A percentile compares a stretch with the other conserved stretches of the same genome.
Conservation (phyloP, 2,797 vertebrate species). For the Betta splendens region DNA sequence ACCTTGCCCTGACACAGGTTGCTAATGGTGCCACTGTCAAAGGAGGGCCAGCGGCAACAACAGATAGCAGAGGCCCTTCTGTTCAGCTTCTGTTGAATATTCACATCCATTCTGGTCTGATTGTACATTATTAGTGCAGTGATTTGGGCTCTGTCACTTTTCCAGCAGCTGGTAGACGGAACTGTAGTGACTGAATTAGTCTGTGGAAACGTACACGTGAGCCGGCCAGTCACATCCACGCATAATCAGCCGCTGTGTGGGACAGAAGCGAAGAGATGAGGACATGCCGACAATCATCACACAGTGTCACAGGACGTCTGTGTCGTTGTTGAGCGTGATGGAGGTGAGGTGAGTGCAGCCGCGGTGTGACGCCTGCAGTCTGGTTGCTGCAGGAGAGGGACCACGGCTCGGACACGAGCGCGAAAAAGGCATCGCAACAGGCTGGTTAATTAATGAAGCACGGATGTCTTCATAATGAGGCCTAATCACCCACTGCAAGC, state of each 20-base stretch:
- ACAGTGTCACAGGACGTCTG: conserved; percentile 28
- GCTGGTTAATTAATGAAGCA: conserved; percentile 88
- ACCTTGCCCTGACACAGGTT: conserved; percentile 88
- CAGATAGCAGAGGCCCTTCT: conserved; percentile 78
- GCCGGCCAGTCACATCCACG: conserved; percentile 9
- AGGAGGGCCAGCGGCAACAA: conserved; percentile 72
- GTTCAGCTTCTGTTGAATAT: conserved; percentile 82
- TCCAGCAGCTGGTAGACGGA: conserved; percentile 82
- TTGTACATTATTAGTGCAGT: conserved; percentile 30
- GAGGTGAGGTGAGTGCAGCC: conserved; percentile 56
- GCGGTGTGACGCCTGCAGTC: conserved; percentile 58
- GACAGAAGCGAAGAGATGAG: conserved; percentile 15
- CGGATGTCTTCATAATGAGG: conserved; percentile 86
- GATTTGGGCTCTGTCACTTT: conserved; percentile 44
- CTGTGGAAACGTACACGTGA: conserved; percentile 9
- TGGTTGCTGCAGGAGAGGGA: conserved; percentile 71
- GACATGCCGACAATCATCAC: conserved; percentile 42
- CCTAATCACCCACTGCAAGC: conserved; percentile 89
- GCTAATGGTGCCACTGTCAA: conserved; percentile 87
- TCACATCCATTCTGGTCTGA: conserved; percentile 74
- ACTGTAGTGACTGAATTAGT: conserved; percentile 16
- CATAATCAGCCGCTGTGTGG: conserved; percentile 24
- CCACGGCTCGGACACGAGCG: conserved; percentile 60
- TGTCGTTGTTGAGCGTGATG: conserved; percentile 52
- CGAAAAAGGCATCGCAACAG: conserved; percentile 78